phyloP scores from a whole-genome alignment of 2,113 vertebrate genomes.

The Aegypius monachus region DNA sequence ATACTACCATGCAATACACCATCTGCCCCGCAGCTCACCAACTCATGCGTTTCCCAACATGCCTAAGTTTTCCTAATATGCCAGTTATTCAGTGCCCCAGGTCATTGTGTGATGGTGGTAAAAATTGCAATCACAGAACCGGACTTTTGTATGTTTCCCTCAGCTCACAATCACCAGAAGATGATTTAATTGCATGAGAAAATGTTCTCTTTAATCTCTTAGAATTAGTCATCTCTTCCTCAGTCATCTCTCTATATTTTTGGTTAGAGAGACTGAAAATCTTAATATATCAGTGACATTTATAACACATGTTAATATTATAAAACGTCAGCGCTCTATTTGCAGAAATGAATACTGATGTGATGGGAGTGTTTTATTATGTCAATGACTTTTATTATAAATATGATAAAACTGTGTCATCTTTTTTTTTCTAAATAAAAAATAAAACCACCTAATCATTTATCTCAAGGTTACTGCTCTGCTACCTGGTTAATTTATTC shows the following conservation, averaged over 20 bases:
- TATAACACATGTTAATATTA: conserved; percentile 83
- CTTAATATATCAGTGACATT: conserved; percentile 84
- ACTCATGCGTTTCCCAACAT: neutral
- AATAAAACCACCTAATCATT: conserved; percentile 45
- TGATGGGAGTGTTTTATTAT: conserved; percentile 75
- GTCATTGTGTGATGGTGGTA: neutral
- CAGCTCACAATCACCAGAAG: conserved; percentile 45
- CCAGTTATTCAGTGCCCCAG: neutral
- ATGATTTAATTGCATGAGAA: conserved; percentile 64
- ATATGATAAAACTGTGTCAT: conserved; percentile 59
- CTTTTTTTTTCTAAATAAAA: conserved; percentile 7
- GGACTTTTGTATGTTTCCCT: conserved; percentile 28
- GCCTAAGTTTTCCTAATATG: neutral
- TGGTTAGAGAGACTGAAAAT: conserved; percentile 75
- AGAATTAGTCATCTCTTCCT: conserved; percentile 69
- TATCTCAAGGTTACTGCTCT: conserved; percentile 34
- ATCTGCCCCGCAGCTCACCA: neutral
- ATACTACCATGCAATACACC: too few relatives aligned
- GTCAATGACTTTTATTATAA: conserved; percentile 73
- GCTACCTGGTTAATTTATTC: conserved; percentile 43
- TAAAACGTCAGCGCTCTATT: conserved; percentile 75
- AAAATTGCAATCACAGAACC: neutral
- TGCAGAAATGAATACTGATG: conserved; percentile 77
- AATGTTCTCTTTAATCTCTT: conserved; percentile 60
- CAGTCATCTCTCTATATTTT: conserved; percentile 67